phyloP scores from a whole-genome alignment of 2,113 vertebrate species.

The Bujurquina vittata region DNA sequence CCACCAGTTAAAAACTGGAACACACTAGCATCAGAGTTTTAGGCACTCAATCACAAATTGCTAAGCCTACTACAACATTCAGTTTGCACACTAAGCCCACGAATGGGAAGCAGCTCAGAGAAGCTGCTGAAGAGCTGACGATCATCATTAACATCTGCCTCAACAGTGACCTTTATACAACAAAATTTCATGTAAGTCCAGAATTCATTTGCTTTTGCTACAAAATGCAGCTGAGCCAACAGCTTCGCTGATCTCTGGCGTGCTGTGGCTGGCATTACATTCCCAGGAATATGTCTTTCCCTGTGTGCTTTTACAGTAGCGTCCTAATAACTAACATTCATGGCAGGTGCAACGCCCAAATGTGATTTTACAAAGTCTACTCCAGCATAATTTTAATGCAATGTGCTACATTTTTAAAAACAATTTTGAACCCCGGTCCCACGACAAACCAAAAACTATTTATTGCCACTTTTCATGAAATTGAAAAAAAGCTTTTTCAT shows the following conservation, averaged over 20 bases:
- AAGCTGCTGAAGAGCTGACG: neutral
- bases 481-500: neutral
- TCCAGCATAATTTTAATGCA: neutral
- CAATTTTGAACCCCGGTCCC: neutral
- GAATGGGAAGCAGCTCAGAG: neutral
- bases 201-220: too few species aligned
- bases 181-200: too few species aligned
- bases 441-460: neutral
- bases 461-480: neutral
- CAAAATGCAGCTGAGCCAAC: too few species aligned
- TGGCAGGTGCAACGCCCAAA: neutral
- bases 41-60: neutral
- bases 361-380: neutral
- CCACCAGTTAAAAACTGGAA: neutral
- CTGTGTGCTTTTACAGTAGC: neutral
- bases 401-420: neutral
- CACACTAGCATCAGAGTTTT: neutral
- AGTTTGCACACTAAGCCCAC: neutral
- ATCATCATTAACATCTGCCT: neutral
- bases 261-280: neutral
- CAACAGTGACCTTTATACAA: neutral
- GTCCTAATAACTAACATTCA: neutral
- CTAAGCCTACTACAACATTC: neutral
- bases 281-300: neutral
- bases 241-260: neutral